These are phyloP conservation scores for Taenioides sp. DNA, from an alignment of 2,797 vertebrate species.

Conservation along the genomic window DNA sequence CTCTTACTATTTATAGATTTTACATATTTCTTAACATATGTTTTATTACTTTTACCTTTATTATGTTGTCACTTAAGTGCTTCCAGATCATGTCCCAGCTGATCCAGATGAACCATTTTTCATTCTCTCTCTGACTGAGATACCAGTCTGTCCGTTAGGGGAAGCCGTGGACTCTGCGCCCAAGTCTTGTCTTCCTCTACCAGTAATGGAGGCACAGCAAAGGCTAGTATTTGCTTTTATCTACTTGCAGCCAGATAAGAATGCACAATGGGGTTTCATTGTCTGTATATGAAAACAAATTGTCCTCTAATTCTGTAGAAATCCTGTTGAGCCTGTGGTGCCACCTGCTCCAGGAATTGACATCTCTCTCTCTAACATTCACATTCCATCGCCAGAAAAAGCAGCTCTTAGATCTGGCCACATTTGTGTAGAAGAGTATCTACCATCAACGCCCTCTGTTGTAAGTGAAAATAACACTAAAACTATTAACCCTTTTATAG, in stretches of 20 bases:
- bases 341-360: conserved; percentile 4
- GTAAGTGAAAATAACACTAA: not conserved
- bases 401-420: conserved; percentile 1
- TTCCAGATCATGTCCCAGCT: conserved; percentile 38
- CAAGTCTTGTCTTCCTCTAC: conserved; percentile 22
- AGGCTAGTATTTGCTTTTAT: conserved; percentile 45
- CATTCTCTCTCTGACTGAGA: conserved; percentile 78
- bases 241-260: not conserved
- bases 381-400: conserved; percentile 17
- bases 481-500: not conserved
- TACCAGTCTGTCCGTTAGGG: conserved; percentile 55
- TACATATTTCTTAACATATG: not conserved
- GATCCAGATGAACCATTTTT: conserved; percentile 73
- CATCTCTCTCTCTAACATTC: not conserved
- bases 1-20: not conserved
- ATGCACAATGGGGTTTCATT: not conserved
- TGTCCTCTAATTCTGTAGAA: conserved; percentile 15
- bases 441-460: not conserved
- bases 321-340: conserved; percentile 30
- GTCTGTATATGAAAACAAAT: conserved; percentile 18
- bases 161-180: conserved; percentile 17
- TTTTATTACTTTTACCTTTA: not conserved
- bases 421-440: not conserved
- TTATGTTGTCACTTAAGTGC: conserved; percentile 24
- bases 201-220: conserved; percentile 35